Evolutionary conservation across 2,797 vertebrate genomes (phyloP), one percentile per base, ranked within the genome.

Genomic region (Allenopithecus nigroviridis): DNA sequence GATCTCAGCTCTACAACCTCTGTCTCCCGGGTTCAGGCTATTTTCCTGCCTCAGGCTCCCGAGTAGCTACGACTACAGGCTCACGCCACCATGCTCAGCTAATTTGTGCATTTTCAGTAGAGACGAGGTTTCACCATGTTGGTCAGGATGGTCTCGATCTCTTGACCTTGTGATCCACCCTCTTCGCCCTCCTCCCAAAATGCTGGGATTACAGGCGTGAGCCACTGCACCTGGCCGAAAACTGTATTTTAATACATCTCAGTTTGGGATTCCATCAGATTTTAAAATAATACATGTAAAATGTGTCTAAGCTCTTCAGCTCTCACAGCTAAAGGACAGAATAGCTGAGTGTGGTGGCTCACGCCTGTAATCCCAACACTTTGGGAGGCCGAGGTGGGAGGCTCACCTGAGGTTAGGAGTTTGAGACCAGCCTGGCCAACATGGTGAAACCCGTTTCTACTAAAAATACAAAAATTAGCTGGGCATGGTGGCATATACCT

Each of bases 271-370:
- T 91, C 86, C 81, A 96, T 76, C 70, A 91, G 64, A 86, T 85
- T 94, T 95, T 74, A 61, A 57, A 64, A 64, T 39, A 79, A 93
- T 21, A 93, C 36, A 92, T 95, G 91, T 50, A 97, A 97, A 97
- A 86, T 21, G 46, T 0, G 26, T 64, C 87, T 17, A 22, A 59
- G 75, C 78, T 95, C 57, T 95, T 95, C 39, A 95, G 83, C 90
- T 90, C 81, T 68, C 81, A 84, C 33, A n/a, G 33, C 33, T 68
- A 68, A 9, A 68, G 16, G 8, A 68, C 19, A 68, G 64, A 68
- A 68, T 1, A 68, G 64, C 33, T 1, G 16, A 36, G n/a, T 39
- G 68, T 36, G 36, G 68, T 72, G 68, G 68, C 68, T 68, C 8
- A 68, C 0, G 8, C 64, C 64, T 9, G 16, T 68, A 68, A n/a